Evolutionary conservation across 2,888 invertebrate genomes (phyloP), one percentile per base, ranked within the genome.

Genomic region (Drosophila suboccidentalis): DNA sequence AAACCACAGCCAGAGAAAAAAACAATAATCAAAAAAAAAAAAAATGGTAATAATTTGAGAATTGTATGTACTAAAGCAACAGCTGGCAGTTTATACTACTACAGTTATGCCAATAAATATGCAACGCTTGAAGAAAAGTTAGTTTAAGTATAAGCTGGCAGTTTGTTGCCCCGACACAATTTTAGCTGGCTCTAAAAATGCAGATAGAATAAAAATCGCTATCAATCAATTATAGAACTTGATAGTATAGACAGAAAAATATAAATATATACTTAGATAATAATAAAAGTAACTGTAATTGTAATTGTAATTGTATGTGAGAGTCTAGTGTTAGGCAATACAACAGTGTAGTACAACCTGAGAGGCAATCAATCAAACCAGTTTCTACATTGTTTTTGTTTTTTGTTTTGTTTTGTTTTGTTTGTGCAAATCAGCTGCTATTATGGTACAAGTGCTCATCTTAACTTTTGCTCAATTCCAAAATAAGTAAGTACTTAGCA

Each of bases 371-470:
- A 88, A 67, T 80, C 78, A 82, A 82, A 82, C 65, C 67, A 78
- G 55, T 70, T 75, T 79, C 80, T 80, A 80, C 82, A 50, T 61
- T 74, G 34, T 66, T 63, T 50, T 58, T 62, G 71, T 65, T 65
- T 62, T 65, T 49, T 50, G 59, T 53, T n/a, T n/a, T n/a, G n/a
- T n/a, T n/a, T n/a, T n/a, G n/a, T n/a, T 26, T 26, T 26, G 4
- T 22, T 47, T 47, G 84, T 84, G 84, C 84, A 84, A 78, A 50
- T 84, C 84, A 87, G 87, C 89, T 87, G 76, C 89, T 84, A 64
- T 82, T 87, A 79, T 89, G 68, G 71, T 86, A 86, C 86, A 86
- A 86, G 86, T 86, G 86, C 86, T 86, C 86, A 87, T 87, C 86
- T 86, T 89, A 85, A 85, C 85, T 66, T 73, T 84, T 80, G 61